Conservation (phyloP, 2,113 vertebrate species). For the Rhodinocichla rosea region DNA sequence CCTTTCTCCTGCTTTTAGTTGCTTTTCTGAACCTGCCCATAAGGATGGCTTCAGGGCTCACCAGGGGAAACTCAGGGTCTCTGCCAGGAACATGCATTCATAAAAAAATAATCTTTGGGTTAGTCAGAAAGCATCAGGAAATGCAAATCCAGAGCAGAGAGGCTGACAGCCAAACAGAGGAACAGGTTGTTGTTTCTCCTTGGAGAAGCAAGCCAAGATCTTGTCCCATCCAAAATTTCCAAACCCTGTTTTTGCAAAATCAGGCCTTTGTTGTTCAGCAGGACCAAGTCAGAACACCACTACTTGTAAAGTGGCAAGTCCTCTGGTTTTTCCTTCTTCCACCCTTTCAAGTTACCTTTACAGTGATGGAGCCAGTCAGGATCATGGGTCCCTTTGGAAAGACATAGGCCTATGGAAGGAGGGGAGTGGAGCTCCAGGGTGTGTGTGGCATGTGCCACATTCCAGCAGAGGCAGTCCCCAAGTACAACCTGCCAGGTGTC, state of each 20-base stretch:
- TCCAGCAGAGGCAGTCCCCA: background rate
- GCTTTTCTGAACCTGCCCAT: background rate
- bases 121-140: background rate
- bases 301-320: background rate
- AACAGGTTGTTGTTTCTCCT: background rate
- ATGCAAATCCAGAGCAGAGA: background rate
- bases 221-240: background rate
- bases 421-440: background rate
- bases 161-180: background rate
- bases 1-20: background rate
- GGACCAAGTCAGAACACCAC: background rate
- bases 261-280: background rate
- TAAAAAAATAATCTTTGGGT: background rate
- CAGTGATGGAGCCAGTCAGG: rapidly evolving
- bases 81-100: background rate
- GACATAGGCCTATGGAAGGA: background rate
- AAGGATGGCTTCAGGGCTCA: background rate
- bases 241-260: background rate
- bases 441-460: rapidly evolving
- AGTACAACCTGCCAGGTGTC: background rate
- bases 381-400: background rate
- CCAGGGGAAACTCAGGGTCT: background rate
- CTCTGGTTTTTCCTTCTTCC: background rate
- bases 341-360: background rate
- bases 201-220: background rate